These are phyloP conservation scores for Luscinia luscinia DNA, from an alignment of 2,797 vertebrate genomes.

Conservation along the genomic window DNA sequence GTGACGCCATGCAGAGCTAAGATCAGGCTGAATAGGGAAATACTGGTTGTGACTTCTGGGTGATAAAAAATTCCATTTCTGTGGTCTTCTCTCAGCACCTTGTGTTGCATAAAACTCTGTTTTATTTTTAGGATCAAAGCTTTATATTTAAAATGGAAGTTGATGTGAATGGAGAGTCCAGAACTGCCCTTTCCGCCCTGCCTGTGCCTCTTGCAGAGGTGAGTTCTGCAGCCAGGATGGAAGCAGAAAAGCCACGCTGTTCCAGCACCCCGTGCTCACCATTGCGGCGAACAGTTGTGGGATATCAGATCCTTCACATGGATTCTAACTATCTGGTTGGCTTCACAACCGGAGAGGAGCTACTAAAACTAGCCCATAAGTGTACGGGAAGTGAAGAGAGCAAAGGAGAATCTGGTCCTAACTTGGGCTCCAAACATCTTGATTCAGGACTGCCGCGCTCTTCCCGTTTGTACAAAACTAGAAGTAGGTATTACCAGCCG, in stretches of 20 bases:
- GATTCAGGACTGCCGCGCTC: conserved; percentile 85
- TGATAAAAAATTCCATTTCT: not conserved
- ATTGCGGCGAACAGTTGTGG: conserved; percentile 87
- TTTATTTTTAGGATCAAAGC: conserved; percentile 70
- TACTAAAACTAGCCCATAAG: conserved; percentile 91
- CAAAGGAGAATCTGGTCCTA: conserved; percentile 76
- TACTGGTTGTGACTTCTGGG: not conserved
- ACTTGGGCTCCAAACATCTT: conserved; percentile 79
- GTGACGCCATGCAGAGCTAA: not conserved
- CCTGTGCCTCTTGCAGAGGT: conserved; percentile 81
- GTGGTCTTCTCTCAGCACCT: not conserved
- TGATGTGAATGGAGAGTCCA: conserved; percentile 88
- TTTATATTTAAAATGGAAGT: conserved; percentile 89
- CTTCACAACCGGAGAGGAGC: conserved; percentile 94
- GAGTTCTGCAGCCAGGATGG: conserved; percentile 80
- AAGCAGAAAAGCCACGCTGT: conserved; percentile 90
- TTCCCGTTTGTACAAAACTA: conserved; percentile 87
- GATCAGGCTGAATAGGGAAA: not conserved
- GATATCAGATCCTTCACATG: conserved; percentile 97
- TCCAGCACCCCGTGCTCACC: conserved; percentile 95
- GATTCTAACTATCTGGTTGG: conserved; percentile 96
- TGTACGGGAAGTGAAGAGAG: conserved; percentile 83
- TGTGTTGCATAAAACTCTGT: not conserved
- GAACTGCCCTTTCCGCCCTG: conserved; percentile 82
- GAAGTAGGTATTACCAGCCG: conserved; percentile 92